Evolutionary conservation across 2,113 vertebrate genomes (phyloP), one percentile per base, ranked within the genome.

Genomic region (Myodes glareolus): DNA sequence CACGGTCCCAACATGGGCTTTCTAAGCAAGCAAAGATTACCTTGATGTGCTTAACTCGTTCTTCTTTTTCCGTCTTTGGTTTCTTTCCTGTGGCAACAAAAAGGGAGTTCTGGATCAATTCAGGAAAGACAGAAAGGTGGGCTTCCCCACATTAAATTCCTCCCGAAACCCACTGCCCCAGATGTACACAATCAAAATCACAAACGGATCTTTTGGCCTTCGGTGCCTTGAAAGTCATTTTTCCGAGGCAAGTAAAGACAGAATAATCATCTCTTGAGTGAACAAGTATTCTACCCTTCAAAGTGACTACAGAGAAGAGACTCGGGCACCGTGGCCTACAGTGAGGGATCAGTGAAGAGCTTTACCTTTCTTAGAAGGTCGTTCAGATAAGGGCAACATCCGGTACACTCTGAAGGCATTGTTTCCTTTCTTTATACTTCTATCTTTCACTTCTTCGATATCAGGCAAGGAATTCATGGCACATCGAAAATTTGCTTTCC

Each of bases 381-480:
- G 98, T 97, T 99, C 99, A 0, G 99, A 98, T 3, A 99, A 98
- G 0, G 99, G 99, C 93, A 99, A 98, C 99, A 99, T 99, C 92
- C 99, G 99, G 97, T 99, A 99, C 11, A 99, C 99, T 92, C 99
- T 99, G 98, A 99, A 99, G 78, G 99, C 99, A 4, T 99, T 99
- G 42, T 99, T 99, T 98, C 99, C 99, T 98, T 99, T 99, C 98
- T 99, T 99, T 98, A 99, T 99, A 55, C 99, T 99, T 97, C 99
- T 99, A 97, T 99, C 99, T 98, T 99, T 99, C 90, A 99, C 99
- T 98, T 99, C 99, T 98, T 99, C 99, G 33, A 99, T 99, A 95
- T 99, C 99, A 55, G 99, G 99, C 97, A 99, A 97, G 17, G 99
- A 99, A 98, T 99, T 99, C 99, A 99, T 99, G 39, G 99, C 99